Base-by-base conservation (phyloP, 2,113 vertebrate genomes). In the Promerops cafer region DNA sequence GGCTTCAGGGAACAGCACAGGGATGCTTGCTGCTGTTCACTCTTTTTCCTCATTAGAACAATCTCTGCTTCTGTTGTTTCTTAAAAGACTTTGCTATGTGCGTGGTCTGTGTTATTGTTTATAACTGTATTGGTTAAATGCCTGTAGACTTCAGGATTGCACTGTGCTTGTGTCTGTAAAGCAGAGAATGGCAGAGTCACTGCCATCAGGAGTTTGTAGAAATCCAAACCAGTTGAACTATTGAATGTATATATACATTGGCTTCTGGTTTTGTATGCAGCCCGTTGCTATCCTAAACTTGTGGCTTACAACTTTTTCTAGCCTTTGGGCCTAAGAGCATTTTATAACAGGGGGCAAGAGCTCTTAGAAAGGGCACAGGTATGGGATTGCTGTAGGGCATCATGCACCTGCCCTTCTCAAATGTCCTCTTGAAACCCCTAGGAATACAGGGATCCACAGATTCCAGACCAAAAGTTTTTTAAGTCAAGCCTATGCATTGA, bases 1-100 rank as follows among this genome's bases (percentile, higher is more conserved):
- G 26, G 49, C 71, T 59, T 27, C 57, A 52, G 26, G 50, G 18
- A 76, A 19, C 33, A 63, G 53, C 53, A 40, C 15, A 13, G 49
- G 33, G 21, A 16, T 13, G 11, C 7, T 64, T 60, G 54, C 66
- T 88, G 45, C 9, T 65, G 28, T 30, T 50, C 33, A 9, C 18
- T 31, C 33, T 52, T 89, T 40, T 52, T 16, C 15, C n/a, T n/a
- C 47, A 6, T 30, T n/a, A 63, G 28, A n/a, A 53, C 13, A 79
- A 52, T 14, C n/a, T 76, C 56, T 56, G 56, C 33, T 71, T 70
- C 72, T 75, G 7, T 16, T 59, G 14, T 28, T n/a, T 66, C 45
- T 23, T 20, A 37, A 33, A 75, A 52, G 5, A 20, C n/a, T 56
- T 82, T 5, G 0, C 27, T 26, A 0, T 12, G 14, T 64, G 60